Conservation (phyloP, 2,113 vertebrate genomes). For the Sarotherodon lohbergeri region DNA sequence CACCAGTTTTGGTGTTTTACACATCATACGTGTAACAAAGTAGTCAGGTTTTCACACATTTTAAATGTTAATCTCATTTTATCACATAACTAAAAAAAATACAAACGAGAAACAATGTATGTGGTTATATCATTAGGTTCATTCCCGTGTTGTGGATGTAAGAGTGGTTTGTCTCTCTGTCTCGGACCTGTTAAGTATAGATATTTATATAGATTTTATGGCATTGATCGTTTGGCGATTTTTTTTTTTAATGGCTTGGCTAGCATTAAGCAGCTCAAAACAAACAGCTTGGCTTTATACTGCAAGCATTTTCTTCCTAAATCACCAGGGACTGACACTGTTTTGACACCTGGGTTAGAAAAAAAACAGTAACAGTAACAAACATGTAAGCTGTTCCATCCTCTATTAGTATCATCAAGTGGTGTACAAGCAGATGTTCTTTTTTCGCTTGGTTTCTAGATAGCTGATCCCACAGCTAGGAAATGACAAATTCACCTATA, state of each 20-base stretch:
- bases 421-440: not conserved
- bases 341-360: not conserved
- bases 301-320: not conserved
- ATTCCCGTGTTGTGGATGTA: not conserved
- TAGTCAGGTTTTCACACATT: not conserved
- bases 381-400: not conserved
- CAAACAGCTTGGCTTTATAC: not conserved
- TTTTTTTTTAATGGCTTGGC: not conserved
- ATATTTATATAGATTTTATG: not conserved
- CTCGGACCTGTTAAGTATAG: not conserved
- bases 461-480: not conserved
- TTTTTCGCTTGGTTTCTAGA: not conserved
- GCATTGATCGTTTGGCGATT: not conserved
- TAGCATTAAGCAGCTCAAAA: not conserved
- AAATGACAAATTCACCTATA: not conserved
- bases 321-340: not conserved
- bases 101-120: not conserved
- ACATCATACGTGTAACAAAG: not conserved
- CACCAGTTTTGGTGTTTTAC: not conserved
- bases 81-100: not conserved
- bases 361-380: not conserved
- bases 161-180: not conserved
- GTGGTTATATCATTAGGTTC: not conserved
- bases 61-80: constrained; percentile 5
- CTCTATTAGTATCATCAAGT: not conserved